phyloP scores from a whole-genome alignment of 23 tunicate genomes.

The Botrylloides violaceus region DNA sequence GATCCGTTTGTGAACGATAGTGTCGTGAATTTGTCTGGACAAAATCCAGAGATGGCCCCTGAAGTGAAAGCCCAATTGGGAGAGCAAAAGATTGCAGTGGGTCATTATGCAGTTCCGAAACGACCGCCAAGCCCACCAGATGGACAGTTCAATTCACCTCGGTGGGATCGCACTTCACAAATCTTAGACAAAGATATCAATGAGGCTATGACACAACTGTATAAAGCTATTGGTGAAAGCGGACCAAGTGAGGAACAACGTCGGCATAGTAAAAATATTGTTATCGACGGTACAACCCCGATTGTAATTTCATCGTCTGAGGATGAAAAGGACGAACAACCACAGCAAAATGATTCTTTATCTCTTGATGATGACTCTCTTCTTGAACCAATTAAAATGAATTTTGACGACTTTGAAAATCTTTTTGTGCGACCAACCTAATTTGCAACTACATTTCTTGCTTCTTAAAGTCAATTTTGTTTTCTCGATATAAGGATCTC shows the following conservation, averaged over 20 bases:
- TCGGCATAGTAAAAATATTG: not conserved
- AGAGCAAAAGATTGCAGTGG: constrained; percentile 52
- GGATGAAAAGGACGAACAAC: not conserved
- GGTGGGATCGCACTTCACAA: constrained; percentile 7
- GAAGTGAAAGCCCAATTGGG: constrained; percentile 23
- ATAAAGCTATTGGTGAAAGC: constrained; percentile 16
- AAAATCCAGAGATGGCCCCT: constrained; percentile 1
- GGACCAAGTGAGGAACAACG: not conserved
- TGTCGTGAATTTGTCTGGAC: constrained; percentile 15
- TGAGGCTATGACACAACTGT: constrained; percentile 56
- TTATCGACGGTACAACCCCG: not conserved
- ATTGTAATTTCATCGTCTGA: constrained; percentile 10
- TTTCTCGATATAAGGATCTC: no score
- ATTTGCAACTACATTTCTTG: no score
- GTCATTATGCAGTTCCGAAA: constrained; percentile 81
- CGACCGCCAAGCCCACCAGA: constrained; percentile 60
- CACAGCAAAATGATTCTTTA: not conserved
- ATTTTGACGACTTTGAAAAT: constrained; percentile 42
- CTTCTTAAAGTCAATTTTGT: no score
- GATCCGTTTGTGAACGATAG: constrained; percentile 27
- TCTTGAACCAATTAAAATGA: constrained; percentile 53
- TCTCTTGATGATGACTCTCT: constrained; percentile 12
- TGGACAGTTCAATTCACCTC: not conserved
- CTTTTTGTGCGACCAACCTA: no score
- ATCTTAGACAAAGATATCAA: constrained; percentile 37